Evolutionary conservation across 2,888 invertebrate genomes (phyloP).

Genomic region (Stictocephala bisonia): DNA sequence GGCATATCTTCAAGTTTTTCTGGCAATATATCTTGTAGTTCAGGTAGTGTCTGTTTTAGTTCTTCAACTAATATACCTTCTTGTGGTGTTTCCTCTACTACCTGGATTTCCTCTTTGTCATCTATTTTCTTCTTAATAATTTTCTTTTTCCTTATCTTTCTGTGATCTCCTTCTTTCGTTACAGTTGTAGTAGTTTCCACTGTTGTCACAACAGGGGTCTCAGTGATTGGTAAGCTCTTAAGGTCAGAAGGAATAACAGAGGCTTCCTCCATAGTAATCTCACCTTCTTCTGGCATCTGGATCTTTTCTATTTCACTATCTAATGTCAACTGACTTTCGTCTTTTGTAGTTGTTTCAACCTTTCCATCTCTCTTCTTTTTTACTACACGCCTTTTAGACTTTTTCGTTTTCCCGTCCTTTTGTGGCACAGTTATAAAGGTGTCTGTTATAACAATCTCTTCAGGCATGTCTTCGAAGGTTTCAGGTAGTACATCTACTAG

Average conservation of each 20-base stretch:
- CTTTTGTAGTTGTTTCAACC: slow-evolving; percentile 38
- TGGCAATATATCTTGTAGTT: slow-evolving; percentile 60
- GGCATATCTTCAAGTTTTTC: slow-evolving; percentile 16
- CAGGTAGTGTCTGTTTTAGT: slow-evolving; percentile 46
- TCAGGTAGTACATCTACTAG: slow-evolving; percentile 47
- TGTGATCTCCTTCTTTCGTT: slow-evolving; percentile 50
- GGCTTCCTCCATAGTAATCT: slow-evolving; percentile 56
- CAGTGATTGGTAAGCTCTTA: too few species aligned
- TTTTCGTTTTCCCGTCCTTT: slow-evolving; percentile 46
- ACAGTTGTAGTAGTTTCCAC: slow-evolving; percentile 55
- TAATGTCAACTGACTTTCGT: too few species aligned
- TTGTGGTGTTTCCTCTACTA: slow-evolving; percentile 45
- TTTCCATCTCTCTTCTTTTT: slow-evolving; percentile 56
- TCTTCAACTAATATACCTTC: slow-evolving; percentile 39
- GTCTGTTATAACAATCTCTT: slow-evolving; percentile 38
- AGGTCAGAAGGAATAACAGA: slow-evolving; percentile 55
- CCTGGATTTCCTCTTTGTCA: slow-evolving; percentile 49
- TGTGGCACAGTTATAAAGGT: slow-evolving; percentile 32
- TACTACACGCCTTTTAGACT: slow-evolving; percentile 15
- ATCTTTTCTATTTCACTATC: slow-evolving; percentile 51
- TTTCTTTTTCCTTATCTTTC: slow-evolving; percentile 39
- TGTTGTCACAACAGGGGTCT: too few species aligned
- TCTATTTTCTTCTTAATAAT: slow-evolving; percentile 48
- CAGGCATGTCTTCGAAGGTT: slow-evolving; percentile 53
- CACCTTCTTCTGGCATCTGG: slow-evolving; percentile 63